phyloP scores from a whole-genome alignment of 2,888 invertebrate genomes.

The Theretra japonica region DNA sequence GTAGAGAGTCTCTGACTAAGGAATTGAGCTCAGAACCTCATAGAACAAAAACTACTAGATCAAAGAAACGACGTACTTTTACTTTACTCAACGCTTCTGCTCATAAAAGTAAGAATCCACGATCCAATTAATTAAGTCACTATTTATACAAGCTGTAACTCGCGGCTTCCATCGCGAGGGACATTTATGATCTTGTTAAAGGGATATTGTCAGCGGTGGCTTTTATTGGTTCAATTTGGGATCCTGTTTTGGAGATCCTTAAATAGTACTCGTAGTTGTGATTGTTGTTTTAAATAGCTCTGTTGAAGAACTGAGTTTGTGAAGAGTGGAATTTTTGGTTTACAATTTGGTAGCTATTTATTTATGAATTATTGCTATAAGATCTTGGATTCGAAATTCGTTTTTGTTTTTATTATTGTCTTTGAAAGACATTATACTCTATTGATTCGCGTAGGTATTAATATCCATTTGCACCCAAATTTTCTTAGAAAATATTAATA shows the following conservation, averaged over 20 bases:
- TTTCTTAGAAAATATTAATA: too few species aligned
- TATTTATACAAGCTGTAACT: slow-evolving; percentile 20
- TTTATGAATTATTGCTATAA: too few species aligned
- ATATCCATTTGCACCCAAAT: too few species aligned
- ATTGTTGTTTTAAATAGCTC: not conserved
- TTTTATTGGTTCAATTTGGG: slow-evolving; percentile 13
- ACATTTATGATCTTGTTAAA: slow-evolving; percentile 24
- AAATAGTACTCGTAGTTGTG: not conserved
- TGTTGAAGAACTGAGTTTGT: too few species aligned
- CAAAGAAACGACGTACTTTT: not conserved
- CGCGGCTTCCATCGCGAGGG: slow-evolving; percentile 17
- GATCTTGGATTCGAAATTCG: too few species aligned
- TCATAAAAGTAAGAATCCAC: slow-evolving; percentile 21
- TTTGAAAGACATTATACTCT: too few species aligned
- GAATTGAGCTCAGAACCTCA: too few species aligned
- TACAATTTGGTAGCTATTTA: too few species aligned
- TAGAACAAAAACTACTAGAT: not conserved
- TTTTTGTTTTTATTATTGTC: too few species aligned
- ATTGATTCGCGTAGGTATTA: too few species aligned
- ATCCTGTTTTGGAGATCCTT: slow-evolving; percentile 19
- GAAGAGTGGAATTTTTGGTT: too few species aligned
- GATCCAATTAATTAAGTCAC: slow-evolving; percentile 17
- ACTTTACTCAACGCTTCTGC: not conserved
- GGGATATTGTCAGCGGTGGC: slow-evolving; percentile 23
- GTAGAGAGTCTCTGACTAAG: too few species aligned